Evolutionary conservation across 1,140 invertebrate genomes (phyloP), one percentile per base, ranked within the genome.

Genomic region (Aethina tumida): DNA sequence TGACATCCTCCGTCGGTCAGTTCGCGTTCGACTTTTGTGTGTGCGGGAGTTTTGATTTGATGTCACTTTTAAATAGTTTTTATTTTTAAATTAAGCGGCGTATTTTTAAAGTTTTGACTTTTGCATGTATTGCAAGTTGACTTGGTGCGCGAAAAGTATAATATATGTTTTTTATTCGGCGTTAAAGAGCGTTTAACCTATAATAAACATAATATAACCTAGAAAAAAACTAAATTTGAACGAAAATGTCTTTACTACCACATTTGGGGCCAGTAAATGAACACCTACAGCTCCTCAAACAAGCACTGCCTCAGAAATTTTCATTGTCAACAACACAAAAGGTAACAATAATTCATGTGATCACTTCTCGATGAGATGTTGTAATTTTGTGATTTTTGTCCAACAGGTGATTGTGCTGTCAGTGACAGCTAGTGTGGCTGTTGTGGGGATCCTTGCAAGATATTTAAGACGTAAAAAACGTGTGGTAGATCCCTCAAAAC

Each of bases 381-480:
- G 17, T 14, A 10, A 29, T 16, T 6, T 15, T 26, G 20, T 4
- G 32, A 21, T 32, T 43, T 43, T 19, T 34, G 10, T 17, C 19
- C 10, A 42, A 24, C 18, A 70, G 67, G 56, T 69, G 30, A 55
- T 68, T 17, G 40, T 70, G 21, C 53, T 69, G 28, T 69, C 68
- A 5, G 44, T 69, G 21, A 61, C 65, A 10, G 64, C 68, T 6
- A 63, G 75, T 56, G 68, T 74, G 32, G 65, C 71, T 4, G 63
- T 77, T 2, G 67, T 79, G 19, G 71, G 74, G 19, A 67, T 76
- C 2, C 51, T 79, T 2, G 74, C 76, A 9, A 66, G 69, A 31
- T 76, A 73, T 51, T 57, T 79, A 39, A 65, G 73, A 10, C 66
- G 76, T 17, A 62, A 41, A 64, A 75, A 55, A 66, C 70, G 19